Percentiles rank a stretch among this genome's conserved stretches.
phyloP scores from a whole-genome alignment of 2,888 invertebrate genomes.

The Apotomis capreana region DNA sequence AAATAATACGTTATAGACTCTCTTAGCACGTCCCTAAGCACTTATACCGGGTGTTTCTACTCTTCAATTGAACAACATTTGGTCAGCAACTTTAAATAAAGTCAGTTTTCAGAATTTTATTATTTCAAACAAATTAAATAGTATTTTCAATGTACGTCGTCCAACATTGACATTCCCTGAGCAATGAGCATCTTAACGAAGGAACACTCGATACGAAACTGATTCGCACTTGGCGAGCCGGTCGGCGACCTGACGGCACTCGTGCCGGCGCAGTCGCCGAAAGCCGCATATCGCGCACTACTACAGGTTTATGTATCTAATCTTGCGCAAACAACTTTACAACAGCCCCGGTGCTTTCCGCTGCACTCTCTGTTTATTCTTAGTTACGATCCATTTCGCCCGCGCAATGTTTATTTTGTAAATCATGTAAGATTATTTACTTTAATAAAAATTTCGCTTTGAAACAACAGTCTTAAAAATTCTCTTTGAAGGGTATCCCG shows the following conservation, averaged over 20 bases:
- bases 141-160: too few relatives aligned
- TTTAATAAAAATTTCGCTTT: slow-evolving; percentile 45
- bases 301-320: slow-evolving; percentile 68
- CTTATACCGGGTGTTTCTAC: too few relatives aligned
- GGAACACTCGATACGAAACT: slow-evolving; percentile 10
- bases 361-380: slow-evolving; percentile 67
- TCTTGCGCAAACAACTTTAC: slow-evolving; percentile 65
- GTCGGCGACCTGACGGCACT: slow-evolving; percentile 24
- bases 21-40: too few relatives aligned
- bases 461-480: slow-evolving; percentile 11
- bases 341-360: slow-evolving; percentile 51
- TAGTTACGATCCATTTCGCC: slow-evolving; percentile 66
- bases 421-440: slow-evolving; percentile 56
- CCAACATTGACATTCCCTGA: too few relatives aligned
- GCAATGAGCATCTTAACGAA: too few relatives aligned
- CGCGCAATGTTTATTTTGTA: slow-evolving; percentile 58
- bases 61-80: too few relatives aligned
- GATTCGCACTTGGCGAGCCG: slow-evolving; percentile 6
- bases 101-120: too few relatives aligned
- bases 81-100: too few relatives aligned
- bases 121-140: too few relatives aligned
- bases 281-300: slow-evolving; percentile 54
- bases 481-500: slow-evolving; percentile 9
- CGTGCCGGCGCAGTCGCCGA: slow-evolving; percentile 41
- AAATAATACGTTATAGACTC: too few relatives aligned